phyloP scores from a whole-genome alignment of 2,888 invertebrate species.

The Cyclophora punctaria region DNA sequence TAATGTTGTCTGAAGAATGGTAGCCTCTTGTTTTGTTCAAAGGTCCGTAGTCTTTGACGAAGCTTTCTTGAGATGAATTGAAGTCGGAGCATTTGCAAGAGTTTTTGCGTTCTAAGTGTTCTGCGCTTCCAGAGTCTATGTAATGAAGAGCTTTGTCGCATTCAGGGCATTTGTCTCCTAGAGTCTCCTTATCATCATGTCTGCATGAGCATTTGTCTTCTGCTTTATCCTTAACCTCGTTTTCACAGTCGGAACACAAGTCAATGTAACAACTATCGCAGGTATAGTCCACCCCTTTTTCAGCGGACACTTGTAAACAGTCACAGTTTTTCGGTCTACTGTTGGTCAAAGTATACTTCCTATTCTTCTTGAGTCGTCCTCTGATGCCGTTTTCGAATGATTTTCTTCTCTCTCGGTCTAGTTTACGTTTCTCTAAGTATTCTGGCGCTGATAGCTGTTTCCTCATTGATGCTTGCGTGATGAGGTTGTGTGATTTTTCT shows the following conservation, averaged over 20 bases:
- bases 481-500: constrained; percentile 74
- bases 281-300: constrained; percentile 62
- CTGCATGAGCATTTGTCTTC: constrained; percentile 48
- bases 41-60: constrained; percentile 49
- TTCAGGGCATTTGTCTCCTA: constrained; percentile 57
- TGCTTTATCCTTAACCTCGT: constrained; percentile 47
- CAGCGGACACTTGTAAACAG: constrained; percentile 52
- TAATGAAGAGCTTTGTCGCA: constrained; percentile 60
- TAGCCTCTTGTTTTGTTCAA: constrained; percentile 61
- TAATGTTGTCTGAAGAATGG: constrained; percentile 65
- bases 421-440: constrained; percentile 89
- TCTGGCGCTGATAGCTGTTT: constrained; percentile 90
- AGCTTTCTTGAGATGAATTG: constrained; percentile 66
- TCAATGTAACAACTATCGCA: constrained; percentile 64
- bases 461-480: constrained; percentile 77
- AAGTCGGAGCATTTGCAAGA: constrained; percentile 63
- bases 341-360: constrained; percentile 48
- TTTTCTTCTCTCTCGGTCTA: constrained; percentile 80
- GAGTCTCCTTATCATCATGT: constrained; percentile 31
- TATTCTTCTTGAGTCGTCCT: constrained; percentile 76
- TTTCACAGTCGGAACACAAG: constrained; percentile 62
- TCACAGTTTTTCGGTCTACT: constrained; percentile 44
- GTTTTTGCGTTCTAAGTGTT: constrained; percentile 53
- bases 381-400: constrained; percentile 76
- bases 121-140: constrained; percentile 58